phyloP scores from a whole-genome alignment of 2,888 invertebrate genomes.

The Xiphydria camelus region DNA sequence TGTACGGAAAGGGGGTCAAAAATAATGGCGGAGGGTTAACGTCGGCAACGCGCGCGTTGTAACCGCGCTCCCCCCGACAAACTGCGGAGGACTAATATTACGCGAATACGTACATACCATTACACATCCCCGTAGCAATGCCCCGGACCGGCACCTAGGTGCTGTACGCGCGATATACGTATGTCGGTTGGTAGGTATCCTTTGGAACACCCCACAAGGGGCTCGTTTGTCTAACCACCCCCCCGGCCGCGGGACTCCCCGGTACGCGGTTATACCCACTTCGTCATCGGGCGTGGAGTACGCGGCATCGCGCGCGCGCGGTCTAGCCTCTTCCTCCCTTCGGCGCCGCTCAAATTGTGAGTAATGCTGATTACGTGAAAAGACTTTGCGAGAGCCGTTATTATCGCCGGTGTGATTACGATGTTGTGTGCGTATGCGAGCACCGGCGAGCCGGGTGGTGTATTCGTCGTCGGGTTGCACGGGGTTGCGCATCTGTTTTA shows the following conservation, averaged over 20 bases:
- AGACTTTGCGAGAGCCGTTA: conserved; percentile 46
- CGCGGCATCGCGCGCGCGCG: conserved; percentile 14
- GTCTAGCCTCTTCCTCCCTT: conserved; percentile 1
- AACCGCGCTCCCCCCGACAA: conserved; percentile 31
- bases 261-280: conserved; percentile 5
- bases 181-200: conserved; percentile 46
- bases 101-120: conserved; percentile 48
- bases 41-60: no score
- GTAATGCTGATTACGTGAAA: conserved; percentile 49
- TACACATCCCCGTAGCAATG: conserved; percentile 44
- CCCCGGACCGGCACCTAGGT: conserved; percentile 26
- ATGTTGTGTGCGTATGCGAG: conserved; percentile 48
- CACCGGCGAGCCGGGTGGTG: conserved; percentile 4
- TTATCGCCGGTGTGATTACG: conserved; percentile 48
- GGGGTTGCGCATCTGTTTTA: no score
- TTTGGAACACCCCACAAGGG: conserved; percentile 52
- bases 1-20: not conserved
- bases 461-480: no score
- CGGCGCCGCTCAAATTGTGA: conserved; percentile 36
- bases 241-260: conserved; percentile 16
- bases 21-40: not conserved
- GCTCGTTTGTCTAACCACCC: conserved; percentile 51
- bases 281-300: conserved; percentile 8
- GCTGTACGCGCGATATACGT: conserved; percentile 39
- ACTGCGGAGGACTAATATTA: conserved; percentile 45